These are phyloP conservation scores for Lepus oiostolus DNA, from an alignment of 2,797 vertebrate species.

Conservation along the genomic window DNA sequence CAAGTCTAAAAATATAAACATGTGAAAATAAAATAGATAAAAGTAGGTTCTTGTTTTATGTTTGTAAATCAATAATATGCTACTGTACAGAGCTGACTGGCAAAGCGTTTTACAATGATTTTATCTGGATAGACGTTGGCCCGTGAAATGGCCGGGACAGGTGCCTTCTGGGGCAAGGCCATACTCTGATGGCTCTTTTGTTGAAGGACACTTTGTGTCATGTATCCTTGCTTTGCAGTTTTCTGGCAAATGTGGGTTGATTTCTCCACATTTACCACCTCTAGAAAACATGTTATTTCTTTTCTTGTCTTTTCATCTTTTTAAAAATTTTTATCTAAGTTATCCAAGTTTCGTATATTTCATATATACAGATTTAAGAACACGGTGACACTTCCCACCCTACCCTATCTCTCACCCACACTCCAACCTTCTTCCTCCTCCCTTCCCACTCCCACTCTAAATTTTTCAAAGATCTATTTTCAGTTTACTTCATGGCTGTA, in stretches of 20 bases:
- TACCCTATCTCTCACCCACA: too few relatives aligned
- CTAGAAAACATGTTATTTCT: background rate
- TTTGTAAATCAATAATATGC: slow-evolving; percentile 16
- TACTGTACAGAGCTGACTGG: background rate
- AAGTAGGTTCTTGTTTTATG: background rate
- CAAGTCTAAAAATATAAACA: background rate
- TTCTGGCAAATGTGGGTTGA: slow-evolving; percentile 1
- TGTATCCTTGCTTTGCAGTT: background rate
- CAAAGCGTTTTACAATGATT: background rate
- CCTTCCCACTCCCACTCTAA: too few relatives aligned
- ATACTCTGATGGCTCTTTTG: background rate
- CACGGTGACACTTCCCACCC: too few relatives aligned
- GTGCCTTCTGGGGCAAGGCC: background rate
- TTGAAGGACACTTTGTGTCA: background rate
- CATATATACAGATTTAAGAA: too few relatives aligned
- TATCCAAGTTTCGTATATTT: too few relatives aligned
- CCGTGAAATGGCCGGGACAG: slow-evolving; percentile 4
- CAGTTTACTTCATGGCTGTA: too few relatives aligned
- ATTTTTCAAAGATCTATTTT: too few relatives aligned
- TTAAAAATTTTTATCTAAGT: too few relatives aligned
- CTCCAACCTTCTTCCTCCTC: too few relatives aligned
- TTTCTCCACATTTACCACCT: background rate
- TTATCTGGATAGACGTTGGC: background rate
- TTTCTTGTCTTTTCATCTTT: too few relatives aligned
- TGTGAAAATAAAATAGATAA: background rate